Base-by-base conservation (phyloP, 2,113 vertebrate species). In the Ophiodon elongatus region DNA sequence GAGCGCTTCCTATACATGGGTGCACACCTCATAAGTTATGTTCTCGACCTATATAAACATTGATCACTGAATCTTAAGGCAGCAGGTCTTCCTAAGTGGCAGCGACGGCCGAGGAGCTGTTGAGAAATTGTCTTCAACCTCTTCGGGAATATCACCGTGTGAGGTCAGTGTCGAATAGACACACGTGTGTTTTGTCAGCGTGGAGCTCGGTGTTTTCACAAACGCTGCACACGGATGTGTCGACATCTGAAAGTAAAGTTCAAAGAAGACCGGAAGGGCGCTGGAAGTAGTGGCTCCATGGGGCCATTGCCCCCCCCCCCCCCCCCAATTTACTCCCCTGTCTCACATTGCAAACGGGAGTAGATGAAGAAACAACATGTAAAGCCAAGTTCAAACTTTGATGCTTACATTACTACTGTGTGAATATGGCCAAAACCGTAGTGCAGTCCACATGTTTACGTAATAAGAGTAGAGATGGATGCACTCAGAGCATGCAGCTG, bases 101-200 rank as follows among this genome's bases (percentile, higher is more conserved):
- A 19, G 52, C 33, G 72, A 10, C 25, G 19, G 25, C 41, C 41
- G 39, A 39, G 23, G 60, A 39, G 43, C 52, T 41, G 2, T 19
- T 54, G 31, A 39, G 73, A 27, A 54, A 39, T n/a, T 14, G 14
- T 35, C 41, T 15, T 45, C 29, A 4, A 29, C 54, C 56, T 70
- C 35, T 47, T 29, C 41, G 72, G 67, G 33, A 73, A 56, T 14
- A 29, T 50, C 74, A n/a, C 70, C 8, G 67, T 19, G 71, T 77
- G 70, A 78, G 77, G 69, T 39, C 27, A 21, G 33, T 54, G 77
- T 62, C 66, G 69, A 64, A 65, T 60, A 45, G 21, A 29, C 45
- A 56, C 65, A 25, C 6, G 23, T 73, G 60, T 78, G 79, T 74
- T 90, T 78, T 77, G 52, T 85, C 82, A 88, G 76, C 64, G 47